Base-by-base conservation (phyloP, 1,140 invertebrate genomes). In the Intoshia linei region DNA sequence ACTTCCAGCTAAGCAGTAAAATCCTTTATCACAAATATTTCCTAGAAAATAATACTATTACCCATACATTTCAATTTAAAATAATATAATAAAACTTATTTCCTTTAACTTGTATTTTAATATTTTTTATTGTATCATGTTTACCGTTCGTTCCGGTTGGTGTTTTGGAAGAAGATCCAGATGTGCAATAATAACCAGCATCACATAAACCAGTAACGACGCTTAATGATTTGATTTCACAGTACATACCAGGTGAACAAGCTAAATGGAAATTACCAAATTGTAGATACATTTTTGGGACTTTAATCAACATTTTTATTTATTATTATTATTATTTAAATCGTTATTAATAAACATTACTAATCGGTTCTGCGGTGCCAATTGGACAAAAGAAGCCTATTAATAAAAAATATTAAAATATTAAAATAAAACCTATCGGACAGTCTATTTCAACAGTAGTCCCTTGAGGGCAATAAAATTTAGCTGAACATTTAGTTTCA, bases 211-310 rank as follows among this genome's bases (percentile, higher is more conserved):
- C 52, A 15, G 36, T 35, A 7, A 38, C 39, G 2, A 44, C 20
- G 5, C 50, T 52, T 23, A 47, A 34, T 34, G 52, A 50, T 11
- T 36, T 37, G 7, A 23, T 19, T 23, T 44, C 44, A 42, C 52
- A 54, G 40, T 50, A 54, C 18, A 40, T 45, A 1, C 52, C 50
- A 15, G 47, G 50, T 3, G 46, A 40, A 40, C 52, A 54, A n/a
- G n/a, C 19, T 45, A 43, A 4, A 44, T 50, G 42, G 50, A 54
- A 30, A 50, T 41, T 7, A 44, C 48, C 4, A 41, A 42, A 39
- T 50, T 48, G 23, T 42, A 40, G 13, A 54, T 40, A n/a, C 50
- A 48, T 3, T 43, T 43, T n/a, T 27, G 23, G 6, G 39, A 4
- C 20, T 47, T 47, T 40, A 7, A 27, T 10, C 24, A 7, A 27